A percentile compares a stretch with the other conserved stretches of the same genome.
phyloP scores from a whole-genome alignment of 2,888 invertebrate species.

The Drosophila sordidapex region DNA sequence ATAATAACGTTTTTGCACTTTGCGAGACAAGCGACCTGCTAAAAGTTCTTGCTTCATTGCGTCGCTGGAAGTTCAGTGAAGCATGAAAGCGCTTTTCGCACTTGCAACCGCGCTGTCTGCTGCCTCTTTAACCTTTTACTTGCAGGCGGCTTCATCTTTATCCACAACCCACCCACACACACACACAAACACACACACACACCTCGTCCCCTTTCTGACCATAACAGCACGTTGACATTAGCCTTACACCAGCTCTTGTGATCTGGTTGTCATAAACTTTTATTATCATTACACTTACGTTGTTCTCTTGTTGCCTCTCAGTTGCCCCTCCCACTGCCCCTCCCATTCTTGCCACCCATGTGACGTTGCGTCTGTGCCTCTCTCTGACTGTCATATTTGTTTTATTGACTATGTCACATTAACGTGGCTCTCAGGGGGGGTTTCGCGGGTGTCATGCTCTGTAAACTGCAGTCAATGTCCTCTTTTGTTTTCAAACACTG shows the following conservation, averaged over 20 bases:
- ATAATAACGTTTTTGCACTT: slow-evolving; percentile 46
- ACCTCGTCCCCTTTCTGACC: slow-evolving; percentile 15
- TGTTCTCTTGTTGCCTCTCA: slow-evolving; percentile 3
- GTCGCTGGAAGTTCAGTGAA: slow-evolving; percentile 59
- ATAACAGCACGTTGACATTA: slow-evolving; percentile 71
- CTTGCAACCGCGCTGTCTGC: slow-evolving; percentile 47
- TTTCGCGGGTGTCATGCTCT: slow-evolving; percentile 47
- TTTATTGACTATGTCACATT: slow-evolving; percentile 68
- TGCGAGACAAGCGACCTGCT: slow-evolving; percentile 43
- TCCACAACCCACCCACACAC: background rate
- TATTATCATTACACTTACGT: slow-evolving; percentile 76
- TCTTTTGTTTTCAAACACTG: slow-evolving; percentile 62
- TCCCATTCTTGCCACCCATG: background rate
- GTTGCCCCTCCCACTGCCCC: background rate
- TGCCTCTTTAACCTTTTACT: slow-evolving; percentile 14
- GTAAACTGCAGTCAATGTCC: slow-evolving; percentile 74
- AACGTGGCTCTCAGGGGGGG: slow-evolving; percentile 5
- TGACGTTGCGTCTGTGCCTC: background rate
- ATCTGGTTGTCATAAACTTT: slow-evolving; percentile 77
- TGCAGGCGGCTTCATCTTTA: slow-evolving; percentile 7
- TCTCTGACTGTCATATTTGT: slow-evolving; percentile 66
- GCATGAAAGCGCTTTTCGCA: slow-evolving; percentile 75
- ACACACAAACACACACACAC: background rate
- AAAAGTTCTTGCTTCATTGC: slow-evolving; percentile 65
- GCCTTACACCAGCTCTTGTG: slow-evolving; percentile 76